Conservation (phyloP, 2,888 invertebrate genomes). For the Drosophila incognita region DNA sequence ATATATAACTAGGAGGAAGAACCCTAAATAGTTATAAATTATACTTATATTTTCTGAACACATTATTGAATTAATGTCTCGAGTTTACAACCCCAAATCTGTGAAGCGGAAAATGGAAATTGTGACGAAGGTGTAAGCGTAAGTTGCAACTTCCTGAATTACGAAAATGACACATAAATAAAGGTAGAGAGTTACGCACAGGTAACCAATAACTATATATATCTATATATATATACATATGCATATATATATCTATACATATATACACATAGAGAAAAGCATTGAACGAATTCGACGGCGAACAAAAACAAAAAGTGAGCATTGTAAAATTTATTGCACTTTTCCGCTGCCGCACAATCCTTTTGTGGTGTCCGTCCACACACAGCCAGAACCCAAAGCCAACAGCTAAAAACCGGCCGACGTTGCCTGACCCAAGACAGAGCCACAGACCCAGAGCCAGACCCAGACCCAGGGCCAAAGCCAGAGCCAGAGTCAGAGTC, state of each 20-base stretch:
- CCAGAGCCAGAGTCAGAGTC: slow-evolving; percentile 37
- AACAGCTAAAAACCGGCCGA: background rate
- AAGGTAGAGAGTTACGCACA: slow-evolving; percentile 53
- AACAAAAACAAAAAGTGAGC: slow-evolving; percentile 23
- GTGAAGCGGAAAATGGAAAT: slow-evolving; percentile 55
- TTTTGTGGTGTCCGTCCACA: slow-evolving; percentile 49
- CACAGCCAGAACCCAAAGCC: slow-evolving; percentile 37
- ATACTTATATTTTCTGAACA: background rate
- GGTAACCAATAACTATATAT: slow-evolving; percentile 10
- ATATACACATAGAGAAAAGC: slow-evolving; percentile 47
- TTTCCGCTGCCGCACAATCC: slow-evolving; percentile 72
- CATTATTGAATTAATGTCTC: background rate
- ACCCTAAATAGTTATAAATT: background rate
- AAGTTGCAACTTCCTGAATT: slow-evolving; percentile 71
- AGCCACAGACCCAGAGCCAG: background rate
- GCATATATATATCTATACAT: background rate
- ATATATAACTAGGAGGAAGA: background rate
- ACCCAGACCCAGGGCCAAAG: slow-evolving; percentile 15
- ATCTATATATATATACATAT: background rate
- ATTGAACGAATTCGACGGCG: slow-evolving; percentile 72
- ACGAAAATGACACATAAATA: slow-evolving; percentile 56
- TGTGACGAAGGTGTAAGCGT: slow-evolving; percentile 23
- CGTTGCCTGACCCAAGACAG: background rate
- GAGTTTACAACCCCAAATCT: slow-evolving; percentile 1
- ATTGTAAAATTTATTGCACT: slow-evolving; percentile 75